Evolutionary conservation across 2,113 vertebrate species (phyloP).

Genomic region (Sialia sialis): DNA sequence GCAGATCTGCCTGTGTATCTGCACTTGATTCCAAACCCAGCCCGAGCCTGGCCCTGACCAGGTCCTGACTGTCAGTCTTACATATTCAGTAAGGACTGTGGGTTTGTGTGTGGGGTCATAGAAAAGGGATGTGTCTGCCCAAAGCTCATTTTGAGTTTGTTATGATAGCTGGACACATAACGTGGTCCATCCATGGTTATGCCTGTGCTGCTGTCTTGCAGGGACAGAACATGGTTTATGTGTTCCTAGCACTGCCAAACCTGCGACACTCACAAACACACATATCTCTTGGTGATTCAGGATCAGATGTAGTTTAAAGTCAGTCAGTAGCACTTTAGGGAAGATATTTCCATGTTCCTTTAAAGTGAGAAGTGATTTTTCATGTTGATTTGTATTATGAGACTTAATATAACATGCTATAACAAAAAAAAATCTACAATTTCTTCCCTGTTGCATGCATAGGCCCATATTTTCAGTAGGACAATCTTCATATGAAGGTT

Average conservation of each 20-base stretch:
- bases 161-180: not conserved
- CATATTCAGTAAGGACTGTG: not conserved
- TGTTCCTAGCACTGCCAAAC: not conserved
- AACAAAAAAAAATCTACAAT: too few relatives aligned
- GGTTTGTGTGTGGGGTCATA: not conserved
- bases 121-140: not conserved
- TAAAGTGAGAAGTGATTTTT: not conserved
- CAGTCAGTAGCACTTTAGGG: not conserved
- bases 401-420: not conserved
- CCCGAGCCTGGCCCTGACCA: not conserved
- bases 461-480: not conserved
- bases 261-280: not conserved
- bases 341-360: not conserved
- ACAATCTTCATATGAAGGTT: not conserved
- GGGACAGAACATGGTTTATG: not conserved
- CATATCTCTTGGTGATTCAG: not conserved
- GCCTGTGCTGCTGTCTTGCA: not conserved
- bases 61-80: not conserved
- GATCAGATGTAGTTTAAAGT: not conserved
- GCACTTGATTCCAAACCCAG: not conserved
- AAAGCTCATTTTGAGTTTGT: not conserved
- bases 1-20: not conserved
- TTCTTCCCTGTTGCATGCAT: not conserved
- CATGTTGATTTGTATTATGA: not conserved
- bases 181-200: not conserved